Percentiles rank a stretch among this genome's conserved stretches.
Conservation (phyloP, 1,140 invertebrate genomes). For the Limonius californicus region DNA sequence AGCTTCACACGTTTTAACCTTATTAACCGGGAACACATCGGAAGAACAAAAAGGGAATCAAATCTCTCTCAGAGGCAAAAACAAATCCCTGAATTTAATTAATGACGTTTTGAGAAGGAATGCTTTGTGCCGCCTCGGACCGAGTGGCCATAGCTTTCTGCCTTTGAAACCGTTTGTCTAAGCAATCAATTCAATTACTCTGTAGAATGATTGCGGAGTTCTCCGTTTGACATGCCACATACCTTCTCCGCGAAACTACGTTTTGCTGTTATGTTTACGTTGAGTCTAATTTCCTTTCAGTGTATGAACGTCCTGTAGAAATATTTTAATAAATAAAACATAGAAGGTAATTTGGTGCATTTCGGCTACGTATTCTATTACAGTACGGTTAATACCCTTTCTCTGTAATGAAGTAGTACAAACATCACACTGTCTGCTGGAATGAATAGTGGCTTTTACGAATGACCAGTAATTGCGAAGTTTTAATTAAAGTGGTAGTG, state of each 20-base stretch:
- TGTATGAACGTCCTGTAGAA: no score
- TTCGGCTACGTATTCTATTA: no score
- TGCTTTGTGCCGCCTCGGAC: slow-evolving; percentile 38
- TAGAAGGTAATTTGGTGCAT: no score
- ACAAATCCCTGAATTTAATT: slow-evolving; percentile 49
- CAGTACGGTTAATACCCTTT: no score
- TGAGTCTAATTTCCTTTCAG: slow-evolving; percentile 1
- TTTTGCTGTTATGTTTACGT: neutral
- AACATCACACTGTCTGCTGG: no score
- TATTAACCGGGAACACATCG: slow-evolving; percentile 4
- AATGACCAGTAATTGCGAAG: no score
- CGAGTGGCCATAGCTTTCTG: slow-evolving; percentile 14
- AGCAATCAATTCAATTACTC: slow-evolving; percentile 46
- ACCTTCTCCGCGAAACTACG: slow-evolving; percentile 24
- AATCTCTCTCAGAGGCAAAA: slow-evolving; percentile 42
- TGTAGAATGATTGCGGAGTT: slow-evolving; percentile 39
- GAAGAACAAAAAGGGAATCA: slow-evolving; percentile 44
- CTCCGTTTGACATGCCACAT: slow-evolving; percentile 44
- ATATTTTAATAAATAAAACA: no score
- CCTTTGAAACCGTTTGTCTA: slow-evolving; percentile 41
- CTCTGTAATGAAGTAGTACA: no score
- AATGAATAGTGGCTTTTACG: no score
- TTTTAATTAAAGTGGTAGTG: no score
- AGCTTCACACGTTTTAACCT: neutral
- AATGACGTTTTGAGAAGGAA: slow-evolving; percentile 47